Percentiles rank a stretch among this genome's conserved stretches.
phyloP scores from a whole-genome alignment of 2,113 vertebrate species.

The Potamarius usumacintae region DNA sequence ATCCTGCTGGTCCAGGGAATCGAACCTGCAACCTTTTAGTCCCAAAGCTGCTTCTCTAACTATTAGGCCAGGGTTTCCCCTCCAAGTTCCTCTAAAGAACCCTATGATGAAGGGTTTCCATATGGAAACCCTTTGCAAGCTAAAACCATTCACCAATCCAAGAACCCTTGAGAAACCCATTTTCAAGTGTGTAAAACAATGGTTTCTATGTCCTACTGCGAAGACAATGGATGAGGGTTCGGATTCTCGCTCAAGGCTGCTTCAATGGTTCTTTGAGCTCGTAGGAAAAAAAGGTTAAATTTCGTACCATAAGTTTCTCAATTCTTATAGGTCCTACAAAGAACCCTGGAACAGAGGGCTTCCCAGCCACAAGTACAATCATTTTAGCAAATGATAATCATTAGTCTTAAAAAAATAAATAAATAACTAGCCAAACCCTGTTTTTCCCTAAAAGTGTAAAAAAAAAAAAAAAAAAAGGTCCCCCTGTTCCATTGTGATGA shows the following conservation, averaged over 20 bases:
- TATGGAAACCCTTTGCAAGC: neutral
- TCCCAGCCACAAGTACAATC: neutral
- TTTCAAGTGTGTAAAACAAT: neutral
- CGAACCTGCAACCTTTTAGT: too few relatives aligned
- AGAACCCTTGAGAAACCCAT: neutral
- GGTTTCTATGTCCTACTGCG: neutral
- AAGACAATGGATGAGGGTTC: neutral
- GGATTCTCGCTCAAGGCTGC: neutral
- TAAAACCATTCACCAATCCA: neutral
- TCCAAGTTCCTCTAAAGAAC: neutral
- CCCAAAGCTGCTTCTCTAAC: too few relatives aligned
- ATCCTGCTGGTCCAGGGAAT: too few relatives aligned
- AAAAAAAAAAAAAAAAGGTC: neutral
- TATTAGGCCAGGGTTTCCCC: too few relatives aligned
- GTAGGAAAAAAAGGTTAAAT: neutral
- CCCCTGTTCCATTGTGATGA: neutral
- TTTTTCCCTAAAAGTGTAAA: neutral
- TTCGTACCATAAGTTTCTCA: neutral
- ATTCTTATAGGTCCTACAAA: neutral
- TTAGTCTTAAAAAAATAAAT: neutral
- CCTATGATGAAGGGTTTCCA: neutral
- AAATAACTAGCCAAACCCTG: neutral
- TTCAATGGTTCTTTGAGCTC: neutral
- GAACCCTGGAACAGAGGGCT: neutral
- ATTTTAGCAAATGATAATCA: neutral